Evolutionary conservation across 2,113 vertebrate species (phyloP), one percentile per base, ranked within the genome.

Genomic region (Anser brachyrhynchus): DNA sequence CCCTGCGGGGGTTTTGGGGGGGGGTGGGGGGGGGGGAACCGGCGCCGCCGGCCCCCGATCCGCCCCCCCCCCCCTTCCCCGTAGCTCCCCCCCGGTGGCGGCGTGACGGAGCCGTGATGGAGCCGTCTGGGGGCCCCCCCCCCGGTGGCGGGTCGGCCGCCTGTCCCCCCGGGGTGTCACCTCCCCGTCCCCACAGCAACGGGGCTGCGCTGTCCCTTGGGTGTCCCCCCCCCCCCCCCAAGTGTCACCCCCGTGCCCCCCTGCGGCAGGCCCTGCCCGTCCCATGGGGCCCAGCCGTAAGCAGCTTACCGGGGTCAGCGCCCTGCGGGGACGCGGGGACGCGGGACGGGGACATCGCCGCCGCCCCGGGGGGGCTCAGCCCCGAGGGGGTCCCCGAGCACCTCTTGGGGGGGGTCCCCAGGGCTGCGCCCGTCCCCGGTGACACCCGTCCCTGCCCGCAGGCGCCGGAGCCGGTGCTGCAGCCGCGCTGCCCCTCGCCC

Each of bases 401-500:
- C 49, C 49, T 51, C 22, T 22, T 22, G 6, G 49, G 22, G 49
- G 39, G 33, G 11, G 1, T 31, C 37, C 28, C 46, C 1, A 9
- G 17, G 61, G 25, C 25, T 8, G 25, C 17, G 13, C 35, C 7
- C 1, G 0, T 20, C 3, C 61, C 4, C 16, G 51, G 14, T 93
- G 52, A 90, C 57, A 29, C 55, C 58, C 49, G 5, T 43, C 46
- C 69, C 52, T 89, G 6, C 59, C 92, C 12, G 20, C 93, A 95
- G 95, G 89, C 41, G 4, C 66, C 84, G 25, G 94, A 93, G 80
- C 84, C 49, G 74, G 66, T 59, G 88, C 81, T 71, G 75, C 73
- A 31, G 58, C 81, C 59, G 14, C 87, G 29, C 87, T 83, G 84
- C 57, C 80, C 58, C 46, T 84, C 96, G 9, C 94, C 97, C 9